Percentiles rank a stretch among this genome's conserved stretches.
Conservation (phyloP, 1,140 invertebrate genomes). For the Procambarus clarkii region DNA sequence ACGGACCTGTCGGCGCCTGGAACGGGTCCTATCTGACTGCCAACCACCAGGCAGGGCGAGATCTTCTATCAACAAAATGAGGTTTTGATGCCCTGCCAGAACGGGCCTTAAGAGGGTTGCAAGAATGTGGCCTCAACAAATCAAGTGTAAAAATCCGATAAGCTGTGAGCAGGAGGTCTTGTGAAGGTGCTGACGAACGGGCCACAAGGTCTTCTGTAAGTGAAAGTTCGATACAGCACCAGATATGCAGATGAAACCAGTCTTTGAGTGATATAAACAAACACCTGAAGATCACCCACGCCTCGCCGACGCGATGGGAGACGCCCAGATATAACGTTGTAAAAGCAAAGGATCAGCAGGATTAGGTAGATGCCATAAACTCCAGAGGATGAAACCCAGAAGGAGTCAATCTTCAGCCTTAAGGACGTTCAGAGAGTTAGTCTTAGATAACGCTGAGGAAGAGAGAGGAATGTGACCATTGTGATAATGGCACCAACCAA, state of each 20-base stretch:
- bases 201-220: not conserved
- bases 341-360: not conserved
- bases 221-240: not conserved
- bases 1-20: conserved; percentile 19
- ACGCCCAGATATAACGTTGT: not conserved
- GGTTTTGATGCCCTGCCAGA: conserved; percentile 1
- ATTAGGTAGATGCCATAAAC: not conserved
- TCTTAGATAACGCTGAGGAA: not conserved
- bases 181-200: not conserved
- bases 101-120: not conserved
- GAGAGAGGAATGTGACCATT: not conserved
- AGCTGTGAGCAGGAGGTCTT: not conserved
- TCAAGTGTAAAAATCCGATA: not conserved
- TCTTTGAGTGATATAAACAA: conserved; percentile 21
- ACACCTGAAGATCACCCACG: conserved; percentile 19
- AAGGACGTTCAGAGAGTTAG: not conserved
- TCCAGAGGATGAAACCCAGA: not conserved
- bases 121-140: not conserved
- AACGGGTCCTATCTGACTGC: not conserved
- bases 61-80: conserved; percentile 4
- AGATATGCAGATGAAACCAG: conserved; percentile 11
- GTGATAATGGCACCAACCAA: not conserved
- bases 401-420: not conserved
- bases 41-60: not conserved
- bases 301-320: not conserved